phyloP scores from a whole-genome alignment of 2,113 vertebrate species.

The Lepisosteus oculatus region DNA sequence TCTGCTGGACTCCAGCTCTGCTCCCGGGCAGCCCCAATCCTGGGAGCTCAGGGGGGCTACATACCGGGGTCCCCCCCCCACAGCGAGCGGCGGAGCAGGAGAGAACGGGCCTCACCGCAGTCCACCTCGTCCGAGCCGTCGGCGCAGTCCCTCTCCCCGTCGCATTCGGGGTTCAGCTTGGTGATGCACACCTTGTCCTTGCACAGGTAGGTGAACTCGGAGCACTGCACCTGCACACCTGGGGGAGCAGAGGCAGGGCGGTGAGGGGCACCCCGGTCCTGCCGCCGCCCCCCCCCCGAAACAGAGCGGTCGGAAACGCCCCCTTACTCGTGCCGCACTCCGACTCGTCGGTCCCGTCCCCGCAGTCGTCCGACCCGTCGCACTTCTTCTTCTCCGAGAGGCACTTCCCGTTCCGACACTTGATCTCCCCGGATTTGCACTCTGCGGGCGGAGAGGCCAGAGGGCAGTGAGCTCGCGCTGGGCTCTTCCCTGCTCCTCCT shows the following conservation, averaged over 20 bases:
- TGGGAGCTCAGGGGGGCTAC: too few species aligned
- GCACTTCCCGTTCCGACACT: constrained; percentile 71
- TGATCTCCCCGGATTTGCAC: constrained; percentile 54
- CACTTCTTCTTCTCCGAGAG: constrained; percentile 63
- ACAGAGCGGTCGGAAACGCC: background rate
- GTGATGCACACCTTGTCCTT: constrained; percentile 65
- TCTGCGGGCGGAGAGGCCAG: constrained; percentile 24
- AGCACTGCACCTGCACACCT: constrained; percentile 44
- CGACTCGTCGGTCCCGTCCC: constrained; percentile 76
- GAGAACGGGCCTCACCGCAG: constrained; percentile 66
- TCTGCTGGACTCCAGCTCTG: too few species aligned
- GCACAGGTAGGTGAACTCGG: constrained; percentile 71
- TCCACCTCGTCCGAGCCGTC: constrained; percentile 80
- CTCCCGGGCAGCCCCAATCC: too few species aligned
- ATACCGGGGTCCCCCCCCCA: too few species aligned
- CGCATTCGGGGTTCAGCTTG: constrained; percentile 84
- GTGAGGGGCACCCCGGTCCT: background rate
- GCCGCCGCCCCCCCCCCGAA: background rate
- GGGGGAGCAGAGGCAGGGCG: background rate
- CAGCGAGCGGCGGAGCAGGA: too few species aligned
- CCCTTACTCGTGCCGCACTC: constrained; percentile 63
- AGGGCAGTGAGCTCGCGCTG: background rate
- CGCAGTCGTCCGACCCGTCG: constrained; percentile 71
- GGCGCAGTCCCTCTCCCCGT: constrained; percentile 67
- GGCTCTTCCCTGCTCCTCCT: too few species aligned